Conservation (phyloP, 2,888 invertebrate genomes). For the Prosopocoilus inquinatus region DNA sequence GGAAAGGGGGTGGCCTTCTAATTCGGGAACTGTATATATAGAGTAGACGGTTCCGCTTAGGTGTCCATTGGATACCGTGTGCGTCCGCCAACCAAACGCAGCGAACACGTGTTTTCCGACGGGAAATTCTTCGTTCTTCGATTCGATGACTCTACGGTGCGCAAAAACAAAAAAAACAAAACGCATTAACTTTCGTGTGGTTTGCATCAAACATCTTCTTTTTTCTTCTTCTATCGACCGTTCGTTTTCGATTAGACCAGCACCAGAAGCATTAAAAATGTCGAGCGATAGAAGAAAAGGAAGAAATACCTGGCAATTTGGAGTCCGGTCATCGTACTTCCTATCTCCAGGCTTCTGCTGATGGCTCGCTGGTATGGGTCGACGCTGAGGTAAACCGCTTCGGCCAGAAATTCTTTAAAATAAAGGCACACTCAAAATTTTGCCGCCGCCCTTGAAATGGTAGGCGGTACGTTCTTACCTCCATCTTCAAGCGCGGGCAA, state of each 20-base stretch:
- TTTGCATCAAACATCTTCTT: too few species aligned
- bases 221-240: too few species aligned
- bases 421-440: background rate
- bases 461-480: slow-evolving; percentile 55
- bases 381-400: slow-evolving; percentile 68
- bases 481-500: slow-evolving; percentile 64
- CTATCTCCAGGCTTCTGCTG: slow-evolving; percentile 50
- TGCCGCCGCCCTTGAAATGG: background rate
- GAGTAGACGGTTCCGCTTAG: slow-evolving; percentile 54
- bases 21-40: slow-evolving; percentile 55
- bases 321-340: slow-evolving; percentile 65
- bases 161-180: background rate
- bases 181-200: too few species aligned
- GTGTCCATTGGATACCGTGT: slow-evolving; percentile 63
- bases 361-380: slow-evolving; percentile 72
- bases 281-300: too few species aligned
- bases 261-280: too few species aligned
- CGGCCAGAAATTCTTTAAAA: slow-evolving; percentile 61
- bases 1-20: slow-evolving; percentile 59
- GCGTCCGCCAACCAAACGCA: slow-evolving; percentile 68
- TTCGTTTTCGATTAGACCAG: too few species aligned
- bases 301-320: slow-evolving; percentile 70
- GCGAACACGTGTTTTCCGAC: slow-evolving; percentile 63
- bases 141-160: slow-evolving; percentile 62
- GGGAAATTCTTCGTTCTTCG: slow-evolving; percentile 63